These are phyloP conservation scores for Ormyrus nitidulus DNA, from an alignment of 2,888 invertebrate genomes.

Conservation along the genomic window DNA sequence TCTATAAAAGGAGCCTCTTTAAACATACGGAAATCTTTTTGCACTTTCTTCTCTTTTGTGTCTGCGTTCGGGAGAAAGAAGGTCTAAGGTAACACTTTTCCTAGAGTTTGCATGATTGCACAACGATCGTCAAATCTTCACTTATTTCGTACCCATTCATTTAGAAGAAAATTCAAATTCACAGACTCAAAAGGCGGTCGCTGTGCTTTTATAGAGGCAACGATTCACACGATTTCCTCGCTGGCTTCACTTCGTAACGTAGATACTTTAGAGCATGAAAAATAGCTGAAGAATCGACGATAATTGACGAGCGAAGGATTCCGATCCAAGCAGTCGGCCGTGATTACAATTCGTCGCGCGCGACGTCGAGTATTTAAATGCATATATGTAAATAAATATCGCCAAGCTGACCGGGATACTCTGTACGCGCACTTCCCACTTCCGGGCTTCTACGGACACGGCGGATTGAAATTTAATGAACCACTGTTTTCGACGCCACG, in stretches of 20 bases:
- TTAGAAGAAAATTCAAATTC: no score
- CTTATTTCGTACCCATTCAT: no score
- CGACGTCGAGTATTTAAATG: neutral
- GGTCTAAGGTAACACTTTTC: no score
- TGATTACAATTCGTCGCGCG: slow-evolving; percentile 43
- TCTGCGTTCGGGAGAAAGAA: no score
- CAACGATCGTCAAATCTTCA: no score
- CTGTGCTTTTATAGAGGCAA: neutral
- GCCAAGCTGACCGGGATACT: neutral
- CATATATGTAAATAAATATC: slow-evolving; percentile 16
- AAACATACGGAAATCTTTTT: no score
- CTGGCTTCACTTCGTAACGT: no score
- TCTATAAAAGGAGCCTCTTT: no score
- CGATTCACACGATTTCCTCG: neutral
- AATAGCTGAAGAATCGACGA: neutral
- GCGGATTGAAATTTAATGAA: slow-evolving; percentile 32
- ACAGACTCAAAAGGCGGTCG: neutral
- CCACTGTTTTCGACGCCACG: neutral
- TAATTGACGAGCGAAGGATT: neutral
- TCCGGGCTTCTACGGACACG: slow-evolving; percentile 5
- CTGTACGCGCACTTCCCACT: slow-evolving; percentile 1
- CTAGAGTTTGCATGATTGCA: no score
- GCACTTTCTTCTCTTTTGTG: no score
- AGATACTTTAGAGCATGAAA: no score
- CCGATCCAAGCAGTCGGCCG: neutral